Conservation (phyloP, 2,888 invertebrate genomes). For the Tetragonisca angustula region DNA sequence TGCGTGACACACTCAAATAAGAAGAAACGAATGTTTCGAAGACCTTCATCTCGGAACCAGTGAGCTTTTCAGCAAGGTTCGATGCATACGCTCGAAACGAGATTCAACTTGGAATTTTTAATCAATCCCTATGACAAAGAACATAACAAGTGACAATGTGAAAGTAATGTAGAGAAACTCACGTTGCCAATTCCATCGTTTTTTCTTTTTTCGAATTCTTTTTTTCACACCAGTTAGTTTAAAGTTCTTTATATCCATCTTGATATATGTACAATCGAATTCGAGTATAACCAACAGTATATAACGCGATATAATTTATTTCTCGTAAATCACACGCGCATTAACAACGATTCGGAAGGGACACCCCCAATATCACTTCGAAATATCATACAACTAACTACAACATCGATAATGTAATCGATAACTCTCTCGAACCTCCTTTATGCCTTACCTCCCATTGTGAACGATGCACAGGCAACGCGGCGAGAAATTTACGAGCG, state of each 20-base stretch:
- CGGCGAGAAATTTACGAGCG: conserved; percentile 44
- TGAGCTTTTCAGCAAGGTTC: too few species aligned
- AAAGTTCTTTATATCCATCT: not conserved
- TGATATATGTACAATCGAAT: too few species aligned
- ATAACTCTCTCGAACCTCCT: conserved; percentile 30
- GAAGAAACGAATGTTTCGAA: not conserved
- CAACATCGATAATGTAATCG: conserved; percentile 29
- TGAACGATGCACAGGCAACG: conserved; percentile 20
- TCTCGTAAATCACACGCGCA: not conserved
- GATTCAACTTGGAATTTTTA: not conserved
- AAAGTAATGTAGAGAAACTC: too few species aligned
- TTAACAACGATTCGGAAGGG: not conserved
- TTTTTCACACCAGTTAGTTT: not conserved
- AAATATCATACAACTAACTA: conserved; percentile 11
- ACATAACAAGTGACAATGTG: not conserved
- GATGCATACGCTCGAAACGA: not conserved
- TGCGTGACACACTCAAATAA: not conserved
- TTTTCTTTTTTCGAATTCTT: fast-evolving
- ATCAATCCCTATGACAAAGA: not conserved
- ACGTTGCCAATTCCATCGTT: not conserved
- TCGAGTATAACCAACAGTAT: not conserved
- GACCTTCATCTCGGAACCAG: not conserved
- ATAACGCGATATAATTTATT: not conserved
- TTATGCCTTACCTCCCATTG: conserved; percentile 35
- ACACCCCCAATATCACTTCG: not conserved